phyloP scores from a whole-genome alignment of 2,113 vertebrate genomes.

The Petrocephalus microphthalmus region DNA sequence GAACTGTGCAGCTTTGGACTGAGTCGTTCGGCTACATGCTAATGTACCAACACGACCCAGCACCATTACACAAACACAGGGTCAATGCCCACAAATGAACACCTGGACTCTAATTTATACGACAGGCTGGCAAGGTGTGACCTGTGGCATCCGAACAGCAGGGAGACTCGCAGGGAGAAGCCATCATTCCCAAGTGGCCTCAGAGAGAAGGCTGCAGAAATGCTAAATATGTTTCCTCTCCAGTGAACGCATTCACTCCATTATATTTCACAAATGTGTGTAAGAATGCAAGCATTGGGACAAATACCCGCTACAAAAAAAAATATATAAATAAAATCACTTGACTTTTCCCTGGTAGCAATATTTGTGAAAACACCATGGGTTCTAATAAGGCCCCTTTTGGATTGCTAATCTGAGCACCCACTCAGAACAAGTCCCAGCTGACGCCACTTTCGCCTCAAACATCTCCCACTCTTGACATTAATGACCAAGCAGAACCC shows the following conservation, averaged over 20 bases:
- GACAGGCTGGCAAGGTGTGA: neutral
- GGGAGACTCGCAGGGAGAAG: neutral
- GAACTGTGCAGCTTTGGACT: neutral
- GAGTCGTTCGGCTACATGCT: neutral
- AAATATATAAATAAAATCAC: neutral
- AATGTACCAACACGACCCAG: neutral
- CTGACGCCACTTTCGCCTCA: neutral
- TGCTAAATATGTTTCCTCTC: neutral
- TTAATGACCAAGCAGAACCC: constrained; percentile 1
- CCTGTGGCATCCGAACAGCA: neutral
- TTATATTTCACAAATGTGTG: neutral
- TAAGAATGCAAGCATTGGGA: neutral
- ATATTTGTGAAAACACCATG: neutral
- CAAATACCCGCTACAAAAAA: neutral
- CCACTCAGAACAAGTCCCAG: neutral
- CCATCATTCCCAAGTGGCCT: neutral
- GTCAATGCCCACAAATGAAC: neutral
- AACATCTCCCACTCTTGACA: neutral
- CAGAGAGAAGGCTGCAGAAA: neutral
- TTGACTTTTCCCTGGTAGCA: neutral
- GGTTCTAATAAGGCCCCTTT: neutral
- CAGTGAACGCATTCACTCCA: neutral
- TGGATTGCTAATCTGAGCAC: neutral
- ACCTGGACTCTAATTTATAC: neutral
- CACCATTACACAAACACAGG: neutral